Evolutionary conservation across 2,113 vertebrate species (phyloP).

Genomic region (Puffinus mauretanicus): DNA sequence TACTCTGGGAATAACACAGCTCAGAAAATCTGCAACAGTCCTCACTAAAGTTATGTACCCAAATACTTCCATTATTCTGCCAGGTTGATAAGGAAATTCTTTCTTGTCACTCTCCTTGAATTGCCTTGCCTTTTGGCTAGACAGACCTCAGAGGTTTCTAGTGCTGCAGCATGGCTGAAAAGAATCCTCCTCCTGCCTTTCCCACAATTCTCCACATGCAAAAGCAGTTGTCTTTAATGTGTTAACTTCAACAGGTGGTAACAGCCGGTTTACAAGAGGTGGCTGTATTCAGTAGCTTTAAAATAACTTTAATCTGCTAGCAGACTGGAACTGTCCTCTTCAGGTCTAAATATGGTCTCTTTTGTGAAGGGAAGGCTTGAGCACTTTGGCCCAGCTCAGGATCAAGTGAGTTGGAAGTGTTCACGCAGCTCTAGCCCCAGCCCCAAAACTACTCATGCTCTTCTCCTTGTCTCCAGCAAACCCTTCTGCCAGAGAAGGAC

Average conservation of each 20-base stretch:
- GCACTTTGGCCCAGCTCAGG: background rate
- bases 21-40: background rate
- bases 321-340: background rate
- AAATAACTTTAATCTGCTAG: background rate
- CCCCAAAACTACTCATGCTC: fast-evolving
- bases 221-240: background rate
- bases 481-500: background rate
- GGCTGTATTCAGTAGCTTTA: background rate
- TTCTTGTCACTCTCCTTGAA: background rate
- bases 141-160: background rate
- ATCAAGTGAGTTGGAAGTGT: background rate
- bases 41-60: background rate
- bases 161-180: background rate
- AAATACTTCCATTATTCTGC: background rate
- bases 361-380: background rate
- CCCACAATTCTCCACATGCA: background rate
- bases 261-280: background rate
- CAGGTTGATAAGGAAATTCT: background rate
- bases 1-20: background rate
- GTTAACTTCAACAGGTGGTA: background rate
- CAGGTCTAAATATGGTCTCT: background rate
- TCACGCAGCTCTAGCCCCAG: background rate
- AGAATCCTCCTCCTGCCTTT: background rate
- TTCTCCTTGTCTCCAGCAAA: background rate
- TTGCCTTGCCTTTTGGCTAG: background rate